These are phyloP conservation scores for Brienomyrus longianalis DNA, from an alignment of 2,113 vertebrate genomes.

Conservation along the genomic window DNA sequence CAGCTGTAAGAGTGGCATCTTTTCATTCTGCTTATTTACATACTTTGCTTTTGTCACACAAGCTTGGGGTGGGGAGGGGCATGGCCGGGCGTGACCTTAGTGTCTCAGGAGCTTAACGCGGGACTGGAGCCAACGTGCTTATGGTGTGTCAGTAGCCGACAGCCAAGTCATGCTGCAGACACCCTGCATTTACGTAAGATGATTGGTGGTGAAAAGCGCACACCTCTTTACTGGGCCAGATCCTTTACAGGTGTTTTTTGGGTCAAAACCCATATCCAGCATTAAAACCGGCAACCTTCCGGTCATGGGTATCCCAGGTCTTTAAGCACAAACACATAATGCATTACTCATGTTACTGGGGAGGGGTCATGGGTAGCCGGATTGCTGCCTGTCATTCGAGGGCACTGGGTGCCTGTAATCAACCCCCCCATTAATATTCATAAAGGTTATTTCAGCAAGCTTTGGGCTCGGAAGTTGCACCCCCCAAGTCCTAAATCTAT, in stretches of 20 bases:
- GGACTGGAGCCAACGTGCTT: neutral
- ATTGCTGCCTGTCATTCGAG: slow-evolving; percentile 30
- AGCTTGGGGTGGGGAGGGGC: slow-evolving; percentile 28
- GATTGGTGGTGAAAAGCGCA: neutral
- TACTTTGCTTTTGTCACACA: slow-evolving; percentile 49
- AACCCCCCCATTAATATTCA: slow-evolving; percentile 66
- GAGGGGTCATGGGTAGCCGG: slow-evolving; percentile 33
- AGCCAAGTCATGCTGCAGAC: neutral
- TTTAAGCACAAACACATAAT: neutral
- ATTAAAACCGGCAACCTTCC: neutral
- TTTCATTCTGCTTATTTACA: slow-evolving; percentile 45
- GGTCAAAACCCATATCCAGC: neutral
- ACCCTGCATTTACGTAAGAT: neutral
- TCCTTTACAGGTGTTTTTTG: too few relatives aligned
- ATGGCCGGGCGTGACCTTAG: slow-evolving; percentile 20
- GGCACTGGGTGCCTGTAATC: slow-evolving; percentile 43
- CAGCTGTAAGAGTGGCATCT: slow-evolving; percentile 53
- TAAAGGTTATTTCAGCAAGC: slow-evolving; percentile 65
- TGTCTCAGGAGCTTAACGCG: neutral
- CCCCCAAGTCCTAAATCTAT: slow-evolving; percentile 55
- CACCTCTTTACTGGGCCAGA: neutral
- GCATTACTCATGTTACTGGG: neutral
- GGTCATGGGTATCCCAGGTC: neutral
- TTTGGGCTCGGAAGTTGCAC: slow-evolving; percentile 38
- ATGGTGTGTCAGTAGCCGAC: neutral